Evolutionary conservation across 2,113 vertebrate species (phyloP).

Genomic region (Poeciliopsis retropinna): DNA sequence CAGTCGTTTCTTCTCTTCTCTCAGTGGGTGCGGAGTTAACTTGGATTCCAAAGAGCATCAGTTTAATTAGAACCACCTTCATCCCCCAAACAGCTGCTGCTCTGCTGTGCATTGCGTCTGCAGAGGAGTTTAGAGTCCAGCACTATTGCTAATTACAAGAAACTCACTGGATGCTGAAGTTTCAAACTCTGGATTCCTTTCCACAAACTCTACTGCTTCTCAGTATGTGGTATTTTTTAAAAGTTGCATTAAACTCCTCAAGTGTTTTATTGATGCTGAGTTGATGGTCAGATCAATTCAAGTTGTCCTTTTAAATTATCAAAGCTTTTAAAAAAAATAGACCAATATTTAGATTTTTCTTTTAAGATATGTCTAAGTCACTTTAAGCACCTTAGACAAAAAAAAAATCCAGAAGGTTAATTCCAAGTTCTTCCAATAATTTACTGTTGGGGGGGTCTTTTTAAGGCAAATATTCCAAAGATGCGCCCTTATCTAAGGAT

Average conservation of each 20-base stretch:
- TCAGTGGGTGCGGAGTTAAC: conserved; percentile 42
- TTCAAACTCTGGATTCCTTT: neutral
- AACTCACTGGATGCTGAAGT: neutral
- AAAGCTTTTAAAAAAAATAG: neutral
- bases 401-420: neutral
- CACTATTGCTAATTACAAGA: neutral
- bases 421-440: neutral
- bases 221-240: neutral
- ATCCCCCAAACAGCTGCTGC: neutral
- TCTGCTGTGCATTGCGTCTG: conserved; percentile 28
- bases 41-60: conserved; percentile 20
- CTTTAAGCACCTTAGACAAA: neutral
- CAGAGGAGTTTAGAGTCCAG: neutral
- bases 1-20: conserved; percentile 43
- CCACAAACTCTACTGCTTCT: neutral
- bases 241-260: neutral
- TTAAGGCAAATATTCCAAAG: conserved; percentile 26
- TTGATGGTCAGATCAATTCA: neutral
- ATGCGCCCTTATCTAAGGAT: conserved; percentile 80
- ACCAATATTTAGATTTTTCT: neutral
- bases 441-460: conserved; percentile 7
- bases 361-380: neutral
- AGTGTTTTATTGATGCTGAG: neutral
- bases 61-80: conserved; percentile 16
- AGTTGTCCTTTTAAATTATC: neutral